Conservation (phyloP, 2,113 vertebrate genomes). For the Scytalopus superciliaris region DNA sequence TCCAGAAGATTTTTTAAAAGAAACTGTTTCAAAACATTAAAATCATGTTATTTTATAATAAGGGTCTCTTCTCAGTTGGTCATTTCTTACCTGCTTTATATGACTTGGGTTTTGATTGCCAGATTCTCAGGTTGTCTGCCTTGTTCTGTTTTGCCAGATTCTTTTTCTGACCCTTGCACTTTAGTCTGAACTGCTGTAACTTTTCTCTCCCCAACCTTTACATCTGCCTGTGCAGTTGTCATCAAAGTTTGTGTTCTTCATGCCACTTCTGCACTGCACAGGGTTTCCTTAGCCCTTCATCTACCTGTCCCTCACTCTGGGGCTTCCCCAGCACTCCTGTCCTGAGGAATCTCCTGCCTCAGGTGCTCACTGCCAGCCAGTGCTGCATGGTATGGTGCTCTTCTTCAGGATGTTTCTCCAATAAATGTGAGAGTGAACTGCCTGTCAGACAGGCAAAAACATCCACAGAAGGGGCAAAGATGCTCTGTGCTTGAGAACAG, state of each 20-base stretch:
- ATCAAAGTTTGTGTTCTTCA: background rate
- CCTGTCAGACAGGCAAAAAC: background rate
- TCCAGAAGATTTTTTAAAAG: background rate
- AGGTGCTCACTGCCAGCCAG: rapidly evolving
- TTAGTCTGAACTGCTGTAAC: background rate
- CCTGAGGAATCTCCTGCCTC: background rate
- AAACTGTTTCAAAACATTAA: background rate
- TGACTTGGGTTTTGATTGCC: background rate
- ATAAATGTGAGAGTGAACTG: background rate
- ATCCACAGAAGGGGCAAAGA: background rate
- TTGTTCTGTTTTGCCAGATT: background rate
- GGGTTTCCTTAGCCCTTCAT: background rate
- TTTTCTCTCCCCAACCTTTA: background rate
- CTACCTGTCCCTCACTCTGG: background rate
- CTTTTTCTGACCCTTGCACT: background rate
- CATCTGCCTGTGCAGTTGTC: background rate
- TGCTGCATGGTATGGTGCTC: background rate
- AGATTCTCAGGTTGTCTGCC: background rate
- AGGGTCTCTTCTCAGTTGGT: background rate
- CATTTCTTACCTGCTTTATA: background rate
- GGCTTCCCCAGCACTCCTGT: background rate
- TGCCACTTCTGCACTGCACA: rapidly evolving
- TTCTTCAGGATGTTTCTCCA: background rate
- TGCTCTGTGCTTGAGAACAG: background rate
- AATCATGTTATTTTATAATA: background rate